A percentile compares a stretch with the other conserved stretches of the same genome.
phyloP scores from a whole-genome alignment of 1,140 invertebrate species.

The Lordiphosa mommai region DNA sequence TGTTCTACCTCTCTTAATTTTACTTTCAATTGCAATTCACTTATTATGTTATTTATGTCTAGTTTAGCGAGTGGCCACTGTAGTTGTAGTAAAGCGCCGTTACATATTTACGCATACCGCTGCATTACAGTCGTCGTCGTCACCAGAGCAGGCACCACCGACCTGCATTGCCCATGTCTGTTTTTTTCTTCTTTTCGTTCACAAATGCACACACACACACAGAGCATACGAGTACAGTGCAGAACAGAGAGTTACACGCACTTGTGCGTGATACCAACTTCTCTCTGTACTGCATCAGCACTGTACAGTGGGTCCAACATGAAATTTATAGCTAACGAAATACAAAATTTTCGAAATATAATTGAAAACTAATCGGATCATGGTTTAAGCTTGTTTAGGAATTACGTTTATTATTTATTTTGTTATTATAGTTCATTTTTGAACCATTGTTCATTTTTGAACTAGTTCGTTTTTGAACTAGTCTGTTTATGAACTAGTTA shows the following conservation, averaged over 20 bases:
- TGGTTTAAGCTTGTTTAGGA: no score
- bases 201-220: constrained; percentile 11
- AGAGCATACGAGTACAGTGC: constrained; percentile 11
- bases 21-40: neutral
- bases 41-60: neutral
- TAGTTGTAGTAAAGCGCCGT: constrained; percentile 36
- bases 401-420: no score
- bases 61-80: constrained; percentile 8
- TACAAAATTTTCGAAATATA: no score
- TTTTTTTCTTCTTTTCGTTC: constrained; percentile 16
- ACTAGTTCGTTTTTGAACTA: no score
- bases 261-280: constrained; percentile 47
- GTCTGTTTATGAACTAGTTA: no score
- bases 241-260: constrained; percentile 28
- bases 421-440: no score
- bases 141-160: constrained; percentile 3
- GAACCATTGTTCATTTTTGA: no score
- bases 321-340: neutral
- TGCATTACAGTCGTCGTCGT: constrained; percentile 7
- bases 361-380: no score
- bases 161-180: constrained; percentile 30
- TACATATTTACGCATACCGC: constrained; percentile 16
- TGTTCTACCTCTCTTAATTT: neutral
- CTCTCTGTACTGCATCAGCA: constrained; percentile 2
- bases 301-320: constrained; percentile 19